Percentiles rank a stretch among this genome's conserved stretches.
These are phyloP conservation scores for Molossus molossus DNA, from an alignment of 2,797 vertebrate species.

Conservation along the genomic window DNA sequence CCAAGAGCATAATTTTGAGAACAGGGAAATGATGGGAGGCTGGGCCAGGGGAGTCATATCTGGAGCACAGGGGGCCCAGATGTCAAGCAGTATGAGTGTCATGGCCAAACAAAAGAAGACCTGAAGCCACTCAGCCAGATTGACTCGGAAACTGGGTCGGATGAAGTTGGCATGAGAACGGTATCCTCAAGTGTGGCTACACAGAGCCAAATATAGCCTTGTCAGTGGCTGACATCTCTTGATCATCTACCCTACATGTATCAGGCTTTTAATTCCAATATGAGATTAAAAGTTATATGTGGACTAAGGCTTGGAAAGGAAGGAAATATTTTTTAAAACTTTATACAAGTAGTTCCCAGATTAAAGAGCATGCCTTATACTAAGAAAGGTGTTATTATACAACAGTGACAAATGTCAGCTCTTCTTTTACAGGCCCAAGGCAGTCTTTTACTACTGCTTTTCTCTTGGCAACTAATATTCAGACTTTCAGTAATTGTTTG, in stretches of 20 bases:
- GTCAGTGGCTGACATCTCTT: neutral
- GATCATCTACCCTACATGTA: neutral
- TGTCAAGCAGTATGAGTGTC: too few relatives aligned
- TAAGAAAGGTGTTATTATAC: neutral
- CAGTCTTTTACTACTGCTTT: neutral
- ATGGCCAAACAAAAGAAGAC: too few relatives aligned
- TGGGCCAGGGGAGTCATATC: too few relatives aligned
- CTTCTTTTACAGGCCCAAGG: neutral
- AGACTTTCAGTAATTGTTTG: neutral
- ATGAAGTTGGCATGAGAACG: neutral
- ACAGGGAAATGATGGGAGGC: neutral
- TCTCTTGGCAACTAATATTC: neutral
- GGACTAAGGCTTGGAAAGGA: neutral
- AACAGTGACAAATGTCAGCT: neutral
- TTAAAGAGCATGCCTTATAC: neutral
- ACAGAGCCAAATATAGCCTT: neutral
- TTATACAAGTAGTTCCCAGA: neutral
- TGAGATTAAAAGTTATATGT: neutral
- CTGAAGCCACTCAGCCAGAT: neutral
- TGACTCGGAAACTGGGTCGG: neutral
- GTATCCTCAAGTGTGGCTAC: neutral
- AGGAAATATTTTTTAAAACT: neutral
- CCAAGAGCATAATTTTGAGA: slow-evolving; percentile 46
- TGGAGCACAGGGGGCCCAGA: neutral
- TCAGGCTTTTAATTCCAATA: neutral